Base-by-base conservation (phyloP, 2,797 vertebrate species). In the Chelonia mydas region DNA sequence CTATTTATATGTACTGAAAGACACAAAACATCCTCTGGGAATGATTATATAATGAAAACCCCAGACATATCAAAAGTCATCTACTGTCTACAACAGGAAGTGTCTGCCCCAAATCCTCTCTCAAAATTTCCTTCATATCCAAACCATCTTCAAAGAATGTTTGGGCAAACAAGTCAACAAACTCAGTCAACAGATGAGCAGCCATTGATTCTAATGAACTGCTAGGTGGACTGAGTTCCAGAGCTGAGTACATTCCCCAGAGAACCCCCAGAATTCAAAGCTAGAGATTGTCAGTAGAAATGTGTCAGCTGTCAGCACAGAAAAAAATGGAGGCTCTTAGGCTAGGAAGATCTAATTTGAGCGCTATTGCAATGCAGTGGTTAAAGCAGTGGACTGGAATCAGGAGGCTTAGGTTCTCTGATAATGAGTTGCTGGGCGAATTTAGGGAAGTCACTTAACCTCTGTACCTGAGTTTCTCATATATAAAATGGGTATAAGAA, bases 1-100 rank as follows among this genome's bases (percentile, higher is more conserved):
- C 92, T 68, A 50, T 91, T 95, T 95, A n/a, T 94, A 94, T 94
- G 23, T 59, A 21, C 0, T 68, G 55, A 94, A 81, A 92, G 87
- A 68, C 79, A 76, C 54, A 86, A 85, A 82, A 61, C 95, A 81
- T 45, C 7, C 53, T 94, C 90, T 93, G 76, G 93, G 45, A 68
- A 76, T 53, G 68, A 23, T 93, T 95, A 45, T 50, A 55, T 89
- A 90, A 95, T 59, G 12, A 94, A 21, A 76, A 28, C 41, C 11
- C 25, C 72, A 76, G 45, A 5, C 37, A 47, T 47, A 76, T 27
- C 68, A 74, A 37, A 51, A 83, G 85, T 83, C 59, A 21, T 87
- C 1, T 2, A 7, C 5, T 28, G 15, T 33, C 33, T 84, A 49
- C 57, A 87, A 15, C 12, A 45, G 41, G 6, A 74, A 45, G 23